Percentiles rank a stretch among this genome's conserved stretches.
Evolutionary conservation across 2,888 invertebrate genomes (phyloP).

Genomic region (Epirrhoe tristata): DNA sequence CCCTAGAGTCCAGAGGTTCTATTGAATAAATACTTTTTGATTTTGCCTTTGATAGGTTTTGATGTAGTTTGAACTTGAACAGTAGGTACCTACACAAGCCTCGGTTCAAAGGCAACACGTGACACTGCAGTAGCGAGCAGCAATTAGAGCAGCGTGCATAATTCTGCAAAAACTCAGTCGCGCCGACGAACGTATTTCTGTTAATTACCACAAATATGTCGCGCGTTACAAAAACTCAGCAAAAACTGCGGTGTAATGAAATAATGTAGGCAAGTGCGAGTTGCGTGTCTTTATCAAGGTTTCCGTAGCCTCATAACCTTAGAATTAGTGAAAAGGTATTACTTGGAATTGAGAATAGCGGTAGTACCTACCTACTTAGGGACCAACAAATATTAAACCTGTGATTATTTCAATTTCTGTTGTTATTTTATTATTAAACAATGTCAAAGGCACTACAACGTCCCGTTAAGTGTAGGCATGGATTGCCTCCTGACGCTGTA

Average conservation of each 20-base stretch:
- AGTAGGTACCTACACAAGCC: too few species aligned
- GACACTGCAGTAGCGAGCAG: constrained; percentile 33
- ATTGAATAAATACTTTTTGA: too few species aligned
- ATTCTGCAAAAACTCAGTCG: constrained; percentile 57
- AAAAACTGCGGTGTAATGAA: constrained; percentile 39
- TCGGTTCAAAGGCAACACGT: constrained; percentile 13
- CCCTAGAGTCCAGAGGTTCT: too few species aligned
- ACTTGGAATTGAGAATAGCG: too few species aligned
- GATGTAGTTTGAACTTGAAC: not conserved
- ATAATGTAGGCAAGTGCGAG: constrained; percentile 19
- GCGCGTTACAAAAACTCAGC: constrained; percentile 51
- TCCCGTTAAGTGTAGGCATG: too few species aligned
- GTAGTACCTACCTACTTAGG: too few species aligned
- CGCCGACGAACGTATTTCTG: constrained; percentile 66
- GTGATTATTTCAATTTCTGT: too few species aligned
- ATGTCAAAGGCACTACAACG: too few species aligned
- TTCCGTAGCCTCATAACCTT: not conserved
- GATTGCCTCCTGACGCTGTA: too few species aligned
- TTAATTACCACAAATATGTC: constrained; percentile 82
- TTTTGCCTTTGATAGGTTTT: not conserved
- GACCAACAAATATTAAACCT: too few species aligned
- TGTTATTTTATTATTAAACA: too few species aligned
- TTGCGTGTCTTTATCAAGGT: not conserved
- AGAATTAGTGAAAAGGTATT: too few species aligned
- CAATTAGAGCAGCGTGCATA: constrained; percentile 44